phyloP scores from a whole-genome alignment of 2,888 invertebrate genomes.

The Acanthosepion pharaonis region DNA sequence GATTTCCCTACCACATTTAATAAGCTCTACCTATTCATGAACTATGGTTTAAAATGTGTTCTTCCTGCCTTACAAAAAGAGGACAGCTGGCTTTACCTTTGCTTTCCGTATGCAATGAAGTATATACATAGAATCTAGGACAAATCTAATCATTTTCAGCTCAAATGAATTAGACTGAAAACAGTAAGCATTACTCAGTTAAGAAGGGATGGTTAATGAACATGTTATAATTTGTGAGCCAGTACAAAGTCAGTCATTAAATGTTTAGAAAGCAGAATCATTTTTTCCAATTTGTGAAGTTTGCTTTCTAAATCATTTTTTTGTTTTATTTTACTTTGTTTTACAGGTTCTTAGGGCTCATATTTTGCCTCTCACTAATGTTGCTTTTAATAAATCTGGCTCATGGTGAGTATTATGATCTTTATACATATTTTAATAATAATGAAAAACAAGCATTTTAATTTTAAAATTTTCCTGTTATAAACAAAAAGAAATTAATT shows the following conservation, averaged over 20 bases:
- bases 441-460: background rate
- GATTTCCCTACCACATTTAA: too few species aligned
- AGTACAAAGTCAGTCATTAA: background rate
- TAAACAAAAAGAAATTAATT: background rate
- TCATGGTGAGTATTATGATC: slow-evolving; percentile 67
- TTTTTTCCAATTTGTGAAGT: background rate
- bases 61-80: too few species aligned
- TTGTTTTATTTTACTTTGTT: background rate
- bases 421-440: background rate
- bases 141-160: background rate
- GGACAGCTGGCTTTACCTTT: too few species aligned
- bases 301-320: background rate
- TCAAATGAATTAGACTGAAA: background rate
- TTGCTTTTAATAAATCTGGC: slow-evolving; percentile 75
- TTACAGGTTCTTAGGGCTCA: slow-evolving; percentile 46
- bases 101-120: too few species aligned
- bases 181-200: background rate
- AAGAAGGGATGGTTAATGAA: too few species aligned
- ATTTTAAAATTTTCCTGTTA: background rate
- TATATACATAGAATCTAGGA: too few species aligned
- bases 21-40: too few species aligned
- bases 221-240: too few species aligned
- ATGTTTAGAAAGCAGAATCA: background rate
- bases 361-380: slow-evolving; percentile 71
- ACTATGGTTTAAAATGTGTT: too few species aligned